phyloP scores from a whole-genome alignment of 2,888 invertebrate species.

The Silvanus unidentatus region DNA sequence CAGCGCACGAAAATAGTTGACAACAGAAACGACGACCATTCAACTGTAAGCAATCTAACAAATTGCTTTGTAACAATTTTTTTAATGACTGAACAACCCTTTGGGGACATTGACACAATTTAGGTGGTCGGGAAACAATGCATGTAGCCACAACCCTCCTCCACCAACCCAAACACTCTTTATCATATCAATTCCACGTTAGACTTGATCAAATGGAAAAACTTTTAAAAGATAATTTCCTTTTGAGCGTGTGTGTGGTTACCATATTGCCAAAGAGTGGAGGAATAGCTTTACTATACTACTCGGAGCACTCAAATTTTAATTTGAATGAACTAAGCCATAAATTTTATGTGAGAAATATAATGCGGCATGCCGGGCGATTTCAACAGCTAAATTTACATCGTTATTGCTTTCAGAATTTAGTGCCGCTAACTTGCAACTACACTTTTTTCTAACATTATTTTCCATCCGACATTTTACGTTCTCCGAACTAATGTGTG shows the following conservation, averaged over 20 bases:
- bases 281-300: slow-evolving; percentile 26
- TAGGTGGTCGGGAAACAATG: too few species aligned
- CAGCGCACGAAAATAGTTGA: too few species aligned
- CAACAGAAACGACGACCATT: too few species aligned
- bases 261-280: slow-evolving; percentile 31
- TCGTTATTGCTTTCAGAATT: slow-evolving; percentile 45
- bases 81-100: too few species aligned
- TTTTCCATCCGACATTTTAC: slow-evolving; percentile 4
- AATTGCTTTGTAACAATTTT: too few species aligned
- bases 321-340: slow-evolving; percentile 43
- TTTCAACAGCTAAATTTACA: slow-evolving; percentile 46
- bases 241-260: slow-evolving; percentile 10
- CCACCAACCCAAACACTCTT: too few species aligned
- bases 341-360: slow-evolving; percentile 43
- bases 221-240: too few species aligned
- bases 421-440: slow-evolving; percentile 33
- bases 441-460: slow-evolving; percentile 12
- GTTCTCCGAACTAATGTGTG: neutral
- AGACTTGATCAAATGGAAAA: too few species aligned
- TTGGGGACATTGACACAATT: too few species aligned
- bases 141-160: too few species aligned
- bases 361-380: slow-evolving; percentile 42
- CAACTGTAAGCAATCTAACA: too few species aligned
- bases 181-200: too few species aligned
- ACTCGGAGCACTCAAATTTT: slow-evolving; percentile 45